phyloP scores from a whole-genome alignment of 1,140 invertebrate genomes.

The Lasaia peninsularis region DNA sequence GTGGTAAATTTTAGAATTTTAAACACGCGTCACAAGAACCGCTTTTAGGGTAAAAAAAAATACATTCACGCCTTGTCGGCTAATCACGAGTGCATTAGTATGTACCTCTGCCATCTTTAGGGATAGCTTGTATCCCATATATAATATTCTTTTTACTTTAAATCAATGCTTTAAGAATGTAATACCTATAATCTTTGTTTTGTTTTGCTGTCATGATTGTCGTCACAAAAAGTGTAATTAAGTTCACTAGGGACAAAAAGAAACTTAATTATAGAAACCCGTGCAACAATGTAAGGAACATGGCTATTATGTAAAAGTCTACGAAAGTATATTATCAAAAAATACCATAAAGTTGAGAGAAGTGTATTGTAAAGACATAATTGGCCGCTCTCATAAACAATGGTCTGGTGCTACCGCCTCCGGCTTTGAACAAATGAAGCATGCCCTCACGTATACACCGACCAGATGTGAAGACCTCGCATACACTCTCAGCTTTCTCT shows the following conservation, averaged over 20 bases:
- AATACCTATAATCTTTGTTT: too few species aligned
- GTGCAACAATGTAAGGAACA: constrained; percentile 26
- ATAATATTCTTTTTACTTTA: too few species aligned
- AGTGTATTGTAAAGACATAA: constrained; percentile 63
- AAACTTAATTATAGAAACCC: background rate
- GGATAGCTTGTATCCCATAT: too few species aligned
- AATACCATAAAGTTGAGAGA: constrained; percentile 49
- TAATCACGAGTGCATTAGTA: too few species aligned
- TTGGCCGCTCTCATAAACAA: constrained; percentile 65
- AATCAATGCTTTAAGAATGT: too few species aligned
- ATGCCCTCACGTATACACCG: constrained; percentile 49
- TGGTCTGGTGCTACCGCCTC: constrained; percentile 52
- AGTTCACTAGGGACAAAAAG: background rate
- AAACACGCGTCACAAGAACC: too few species aligned
- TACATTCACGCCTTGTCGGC: too few species aligned
- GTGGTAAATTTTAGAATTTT: too few species aligned
- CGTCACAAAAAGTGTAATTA: background rate
- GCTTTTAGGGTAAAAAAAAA: too few species aligned
- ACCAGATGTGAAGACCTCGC: constrained; percentile 38
- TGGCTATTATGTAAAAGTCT: constrained; percentile 30
- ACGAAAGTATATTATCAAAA: constrained; percentile 43
- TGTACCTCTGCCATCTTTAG: too few species aligned
- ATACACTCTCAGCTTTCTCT: constrained; percentile 14
- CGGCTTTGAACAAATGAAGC: constrained; percentile 58
- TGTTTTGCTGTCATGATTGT: background rate